Percentiles rank a stretch among this genome's conserved stretches.
phyloP scores from a whole-genome alignment of 2,797 vertebrate genomes.

The Fringilla coelebs region DNA sequence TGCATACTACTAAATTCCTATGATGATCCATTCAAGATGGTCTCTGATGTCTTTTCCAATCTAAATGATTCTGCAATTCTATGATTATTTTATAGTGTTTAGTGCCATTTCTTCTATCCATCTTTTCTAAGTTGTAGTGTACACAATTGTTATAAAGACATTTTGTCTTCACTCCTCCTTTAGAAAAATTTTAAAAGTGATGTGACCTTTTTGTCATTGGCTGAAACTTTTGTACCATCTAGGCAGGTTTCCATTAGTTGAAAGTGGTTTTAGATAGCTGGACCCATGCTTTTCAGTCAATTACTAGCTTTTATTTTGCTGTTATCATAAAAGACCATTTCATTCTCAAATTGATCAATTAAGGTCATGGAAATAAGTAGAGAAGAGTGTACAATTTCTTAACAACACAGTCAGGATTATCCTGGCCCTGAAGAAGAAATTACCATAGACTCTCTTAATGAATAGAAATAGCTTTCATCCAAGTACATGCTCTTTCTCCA shows the following conservation, averaged over 20 bases:
- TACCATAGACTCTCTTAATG: slow-evolving; percentile 63
- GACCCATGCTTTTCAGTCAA: slow-evolving; percentile 63
- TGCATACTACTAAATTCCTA: not conserved
- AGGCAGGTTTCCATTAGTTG: slow-evolving; percentile 56
- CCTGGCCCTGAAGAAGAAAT: slow-evolving; percentile 43
- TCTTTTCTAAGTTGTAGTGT: slow-evolving; percentile 6
- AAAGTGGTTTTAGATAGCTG: slow-evolving; percentile 62
- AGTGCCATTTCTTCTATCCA: not conserved
- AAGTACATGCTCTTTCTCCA: slow-evolving; percentile 16
- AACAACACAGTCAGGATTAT: slow-evolving; percentile 31
- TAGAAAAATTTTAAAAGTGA: not conserved
- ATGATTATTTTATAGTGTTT: not conserved
- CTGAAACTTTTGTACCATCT: slow-evolving; percentile 41
- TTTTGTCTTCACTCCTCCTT: not conserved
- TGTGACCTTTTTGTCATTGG: slow-evolving; percentile 30
- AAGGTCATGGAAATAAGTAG: slow-evolving; percentile 72
- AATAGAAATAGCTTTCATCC: slow-evolving; percentile 67
- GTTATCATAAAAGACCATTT: slow-evolving; percentile 67
- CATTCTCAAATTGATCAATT: slow-evolving; percentile 73
- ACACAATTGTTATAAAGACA: not conserved
- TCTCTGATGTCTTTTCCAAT: not conserved
- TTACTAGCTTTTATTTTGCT: slow-evolving; percentile 72
- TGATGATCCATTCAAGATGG: not conserved
- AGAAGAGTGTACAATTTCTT: slow-evolving; percentile 54
- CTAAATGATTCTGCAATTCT: not conserved